A percentile compares a stretch with the other conserved stretches of the same genome.
These are phyloP conservation scores for Acleris cristana DNA, from an alignment of 2,888 invertebrate genomes.

Conservation along the genomic window DNA sequence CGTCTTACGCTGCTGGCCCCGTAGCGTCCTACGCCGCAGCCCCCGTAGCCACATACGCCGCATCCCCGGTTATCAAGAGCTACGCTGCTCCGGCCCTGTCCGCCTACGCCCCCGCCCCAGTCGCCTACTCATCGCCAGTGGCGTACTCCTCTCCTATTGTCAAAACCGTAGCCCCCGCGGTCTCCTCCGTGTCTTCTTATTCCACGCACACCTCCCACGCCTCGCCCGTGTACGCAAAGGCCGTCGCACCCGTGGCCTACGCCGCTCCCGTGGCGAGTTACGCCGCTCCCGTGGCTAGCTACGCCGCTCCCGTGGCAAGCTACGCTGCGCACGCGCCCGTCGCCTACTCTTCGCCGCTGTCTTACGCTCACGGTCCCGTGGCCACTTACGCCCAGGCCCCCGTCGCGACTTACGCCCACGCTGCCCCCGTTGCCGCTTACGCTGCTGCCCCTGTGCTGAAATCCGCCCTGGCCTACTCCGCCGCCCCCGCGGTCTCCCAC, in stretches of 20 bases:
- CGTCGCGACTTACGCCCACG: constrained; percentile 44
- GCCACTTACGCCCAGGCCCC: constrained; percentile 51
- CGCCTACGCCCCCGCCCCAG: constrained; percentile 54
- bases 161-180: constrained; percentile 57
- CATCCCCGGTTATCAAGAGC: constrained; percentile 49
- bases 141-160: constrained; percentile 67
- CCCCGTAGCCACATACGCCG: constrained; percentile 56
- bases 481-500: constrained; percentile 80
- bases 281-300: constrained; percentile 46
- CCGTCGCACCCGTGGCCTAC: constrained; percentile 54
- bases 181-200: constrained; percentile 52
- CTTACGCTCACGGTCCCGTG: constrained; percentile 47
- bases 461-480: constrained; percentile 34
- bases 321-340: constrained; percentile 51
- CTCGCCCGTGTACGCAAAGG: constrained; percentile 45
- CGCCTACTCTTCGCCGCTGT: constrained; percentile 40
- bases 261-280: constrained; percentile 45
- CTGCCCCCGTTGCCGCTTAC: constrained; percentile 49
- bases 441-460: constrained; percentile 51
- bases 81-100: constrained; percentile 58
- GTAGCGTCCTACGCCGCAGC: constrained; percentile 37
- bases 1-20: constrained; percentile 42
- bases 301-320: constrained; percentile 28
- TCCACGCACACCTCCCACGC: constrained; percentile 49
- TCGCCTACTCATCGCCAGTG: constrained; percentile 49